A percentile compares a stretch with the other conserved stretches of the same genome.
These are phyloP conservation scores for Ephydatia muelleri DNA, from an alignment of 37 sponge, comb jelly and placozoan genomes.

Conservation along the genomic window DNA sequence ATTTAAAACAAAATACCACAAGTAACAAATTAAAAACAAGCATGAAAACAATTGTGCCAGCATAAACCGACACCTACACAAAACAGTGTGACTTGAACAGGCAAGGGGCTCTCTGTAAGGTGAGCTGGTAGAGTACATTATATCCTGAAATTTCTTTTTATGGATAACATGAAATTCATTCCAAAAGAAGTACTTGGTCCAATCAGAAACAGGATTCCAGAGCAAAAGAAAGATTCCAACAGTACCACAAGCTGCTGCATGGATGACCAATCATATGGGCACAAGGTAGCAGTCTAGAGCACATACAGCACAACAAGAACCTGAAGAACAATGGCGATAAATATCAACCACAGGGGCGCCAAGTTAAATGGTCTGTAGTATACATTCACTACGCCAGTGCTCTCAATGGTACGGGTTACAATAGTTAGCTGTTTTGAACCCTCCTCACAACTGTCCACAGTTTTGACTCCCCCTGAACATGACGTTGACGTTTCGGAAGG, in stretches of 20 bases:
- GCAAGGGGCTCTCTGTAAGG: too few relatives aligned
- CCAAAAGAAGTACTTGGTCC: too few relatives aligned
- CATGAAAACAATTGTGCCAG: neutral
- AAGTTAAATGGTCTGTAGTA: neutral
- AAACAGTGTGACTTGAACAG: too few relatives aligned
- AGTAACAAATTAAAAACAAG: neutral
- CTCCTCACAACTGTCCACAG: neutral
- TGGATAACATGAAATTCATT: too few relatives aligned
- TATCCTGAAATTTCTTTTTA: too few relatives aligned
- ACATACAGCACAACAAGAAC: neutral
- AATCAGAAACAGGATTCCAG: too few relatives aligned
- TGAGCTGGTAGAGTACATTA: too few relatives aligned
- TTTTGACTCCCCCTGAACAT: neutral
- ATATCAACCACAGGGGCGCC: neutral
- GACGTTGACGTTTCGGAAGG: neutral
- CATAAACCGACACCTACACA: too few relatives aligned
- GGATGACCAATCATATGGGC: too few relatives aligned
- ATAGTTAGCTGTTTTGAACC: neutral
- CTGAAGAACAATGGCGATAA: neutral
- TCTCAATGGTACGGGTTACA: neutral
- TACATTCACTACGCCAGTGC: neutral
- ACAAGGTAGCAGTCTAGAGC: neutral
- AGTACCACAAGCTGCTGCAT: too few relatives aligned
- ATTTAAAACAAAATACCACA: neutral
- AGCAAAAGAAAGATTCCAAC: neutral